Percentiles rank a stretch among this genome's conserved stretches.
phyloP scores from a whole-genome alignment of 2,888 invertebrate species.

The Stomorhina lunata region DNA sequence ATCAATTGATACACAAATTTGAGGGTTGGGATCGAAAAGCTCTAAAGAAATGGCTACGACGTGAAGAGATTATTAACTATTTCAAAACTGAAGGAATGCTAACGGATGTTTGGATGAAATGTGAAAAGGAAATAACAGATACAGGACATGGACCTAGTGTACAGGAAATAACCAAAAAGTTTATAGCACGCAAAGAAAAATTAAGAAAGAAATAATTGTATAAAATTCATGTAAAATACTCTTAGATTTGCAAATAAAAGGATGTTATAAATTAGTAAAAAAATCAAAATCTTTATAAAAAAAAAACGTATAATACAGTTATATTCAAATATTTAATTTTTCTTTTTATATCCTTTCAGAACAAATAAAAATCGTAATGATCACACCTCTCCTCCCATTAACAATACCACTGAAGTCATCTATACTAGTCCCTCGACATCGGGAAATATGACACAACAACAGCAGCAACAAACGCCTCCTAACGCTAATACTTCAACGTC shows the following conservation, averaged over 20 bases:
- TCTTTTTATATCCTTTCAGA: conserved; percentile 66
- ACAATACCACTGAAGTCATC: conserved; percentile 71
- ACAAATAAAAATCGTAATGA: conserved; percentile 76
- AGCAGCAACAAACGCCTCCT: conserved; percentile 73
- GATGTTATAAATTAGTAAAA: not conserved
- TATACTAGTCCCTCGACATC: conserved; percentile 77
- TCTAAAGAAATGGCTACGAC: conserved; percentile 71
- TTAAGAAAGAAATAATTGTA: conserved; percentile 58
- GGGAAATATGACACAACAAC: conserved; percentile 68
- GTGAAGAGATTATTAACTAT: conserved; percentile 69
- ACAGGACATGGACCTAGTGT: conserved; percentile 63
- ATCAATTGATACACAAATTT: conserved; percentile 69
- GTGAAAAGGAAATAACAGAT: conserved; percentile 64
- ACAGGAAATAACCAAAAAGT: conserved; percentile 62
- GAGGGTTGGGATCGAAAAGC: conserved; percentile 66
- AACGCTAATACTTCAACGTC: conserved; percentile 69
- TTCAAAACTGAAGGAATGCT: conserved; percentile 70
- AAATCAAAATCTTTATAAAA: not conserved
- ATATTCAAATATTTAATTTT: not conserved
- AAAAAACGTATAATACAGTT: too few relatives aligned
- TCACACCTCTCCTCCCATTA: conserved; percentile 62
- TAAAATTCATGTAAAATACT: not conserved
- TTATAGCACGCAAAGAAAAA: conserved; percentile 63
- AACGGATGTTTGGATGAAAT: conserved; percentile 67
- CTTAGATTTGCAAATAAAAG: not conserved